Conservation (phyloP, 2,888 invertebrate genomes). For the Philopedon plagiatum region DNA sequence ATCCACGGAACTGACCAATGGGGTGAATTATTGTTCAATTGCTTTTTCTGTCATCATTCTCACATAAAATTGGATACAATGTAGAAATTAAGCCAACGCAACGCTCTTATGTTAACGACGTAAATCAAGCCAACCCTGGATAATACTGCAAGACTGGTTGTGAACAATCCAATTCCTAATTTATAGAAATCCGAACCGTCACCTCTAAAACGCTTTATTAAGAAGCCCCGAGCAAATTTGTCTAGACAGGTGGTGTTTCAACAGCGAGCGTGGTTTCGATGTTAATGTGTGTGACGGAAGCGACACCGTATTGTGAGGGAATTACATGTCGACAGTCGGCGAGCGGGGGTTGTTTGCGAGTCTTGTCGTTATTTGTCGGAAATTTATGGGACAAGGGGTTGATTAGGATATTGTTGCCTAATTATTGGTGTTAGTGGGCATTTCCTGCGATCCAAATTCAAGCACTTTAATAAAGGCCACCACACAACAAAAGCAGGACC, state of each 20-base stretch:
- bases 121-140: too few relatives aligned
- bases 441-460: too few relatives aligned
- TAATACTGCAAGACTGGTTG: too few relatives aligned
- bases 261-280: conserved; percentile 27
- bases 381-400: neutral
- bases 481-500: too few relatives aligned
- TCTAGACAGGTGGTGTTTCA: conserved; percentile 39
- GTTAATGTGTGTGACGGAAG: conserved; percentile 32
- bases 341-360: conserved; percentile 24
- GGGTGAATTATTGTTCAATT: too few relatives aligned
- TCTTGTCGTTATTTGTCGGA: conserved; percentile 3
- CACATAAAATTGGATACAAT: too few relatives aligned
- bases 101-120: too few relatives aligned
- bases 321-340: conserved; percentile 20
- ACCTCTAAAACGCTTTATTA: conserved; percentile 36
- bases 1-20: too few relatives aligned
- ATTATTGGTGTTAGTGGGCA: too few relatives aligned
- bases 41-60: too few relatives aligned
- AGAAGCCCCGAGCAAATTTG: conserved; percentile 39
- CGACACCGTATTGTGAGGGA: conserved; percentile 28
- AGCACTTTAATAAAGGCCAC: too few relatives aligned
- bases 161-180: conserved; percentile 23
- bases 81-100: too few relatives aligned
- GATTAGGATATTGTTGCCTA: conserved; percentile 1
- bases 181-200: conserved; percentile 21